Evolutionary conservation across 2,113 vertebrate genomes (phyloP), one percentile per base, ranked within the genome.

Genomic region (Brienomyrus brachyistius): DNA sequence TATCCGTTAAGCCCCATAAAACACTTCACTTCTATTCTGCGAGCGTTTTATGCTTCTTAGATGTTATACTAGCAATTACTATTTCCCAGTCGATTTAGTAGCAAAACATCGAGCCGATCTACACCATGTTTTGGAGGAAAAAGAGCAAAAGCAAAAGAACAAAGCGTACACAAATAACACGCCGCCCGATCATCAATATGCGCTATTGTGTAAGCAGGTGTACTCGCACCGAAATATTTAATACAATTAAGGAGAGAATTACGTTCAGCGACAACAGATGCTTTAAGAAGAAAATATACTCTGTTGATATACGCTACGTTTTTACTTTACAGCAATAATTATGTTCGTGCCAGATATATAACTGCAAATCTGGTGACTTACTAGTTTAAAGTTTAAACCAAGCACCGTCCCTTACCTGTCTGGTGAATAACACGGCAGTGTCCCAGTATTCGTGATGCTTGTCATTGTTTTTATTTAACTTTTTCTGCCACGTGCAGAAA

Each of bases 401-500:
- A 56, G 23, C 7, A n/a, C 23, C 56, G 56, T n/a, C 23, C 23
- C 56, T 62, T 96, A 99, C 98, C 98, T 98, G 96, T 94, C 97
- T 98, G 50, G 98, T 99, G 95, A 99, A 99, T 82, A 99, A 97
- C 91, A 99, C 97, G 86, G 98, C 98, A 0, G 98, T 99, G 95
- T 99, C 98, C 98, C 98, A 99, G 91, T 99, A 99, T 48, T 99
- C 98, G 0, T 97, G 96, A 89, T 99, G 97, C 94, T 98, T 99
- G 94, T 99, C 98, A 90, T 94, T 99, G 94, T 96, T 97, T 94
- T 98, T 99, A 95, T 99, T 99, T 94, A 98, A 95, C 93, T 98
- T 99, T 93, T 98, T 99, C 93, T 99, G 98, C 98, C 98, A 99
- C 74, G 96, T 97, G 88, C 98, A 99, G 92, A 99, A 99, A 96